Conservation (phyloP, 2,113 vertebrate genomes). For the Tachysurus fulvidraco region DNA sequence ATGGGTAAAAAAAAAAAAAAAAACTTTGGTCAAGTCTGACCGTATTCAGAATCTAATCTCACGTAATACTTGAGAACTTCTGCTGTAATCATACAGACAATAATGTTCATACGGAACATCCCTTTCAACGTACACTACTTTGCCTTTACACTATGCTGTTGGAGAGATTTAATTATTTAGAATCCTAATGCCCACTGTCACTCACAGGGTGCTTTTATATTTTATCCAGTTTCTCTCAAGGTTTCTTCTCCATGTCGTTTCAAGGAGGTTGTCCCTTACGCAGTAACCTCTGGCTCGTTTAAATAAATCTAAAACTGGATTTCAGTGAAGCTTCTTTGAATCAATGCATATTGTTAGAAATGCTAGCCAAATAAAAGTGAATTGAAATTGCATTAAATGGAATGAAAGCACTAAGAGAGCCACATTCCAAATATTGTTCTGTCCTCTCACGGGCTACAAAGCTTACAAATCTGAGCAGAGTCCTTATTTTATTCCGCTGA, state of each 20-base stretch:
- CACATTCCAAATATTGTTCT: constrained; percentile 38
- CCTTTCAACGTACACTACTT: not conserved
- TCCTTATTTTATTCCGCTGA: constrained; percentile 58
- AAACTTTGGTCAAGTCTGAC: not conserved
- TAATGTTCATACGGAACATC: not conserved
- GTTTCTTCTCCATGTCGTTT: not conserved
- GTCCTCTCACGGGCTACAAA: constrained; percentile 29
- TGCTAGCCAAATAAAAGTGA: not conserved
- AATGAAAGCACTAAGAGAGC: constrained; percentile 29
- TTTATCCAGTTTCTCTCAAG: not conserved
- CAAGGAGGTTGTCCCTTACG: not conserved
- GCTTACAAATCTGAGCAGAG: constrained; percentile 52
- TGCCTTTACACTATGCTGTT: not conserved
- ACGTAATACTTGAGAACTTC: not conserved
- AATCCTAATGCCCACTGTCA: not conserved
- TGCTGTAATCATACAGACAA: not conserved
- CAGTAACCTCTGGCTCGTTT: not conserved
- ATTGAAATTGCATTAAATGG: not conserved
- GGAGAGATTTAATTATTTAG: not conserved
- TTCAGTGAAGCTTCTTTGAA: not conserved
- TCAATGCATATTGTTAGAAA: not conserved
- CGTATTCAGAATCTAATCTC: not conserved
- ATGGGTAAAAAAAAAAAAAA: not conserved
- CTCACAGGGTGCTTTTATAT: not conserved
- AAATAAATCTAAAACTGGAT: not conserved